phyloP scores from a whole-genome alignment of 2,888 invertebrate genomes.

The Drosophila falleni region DNA sequence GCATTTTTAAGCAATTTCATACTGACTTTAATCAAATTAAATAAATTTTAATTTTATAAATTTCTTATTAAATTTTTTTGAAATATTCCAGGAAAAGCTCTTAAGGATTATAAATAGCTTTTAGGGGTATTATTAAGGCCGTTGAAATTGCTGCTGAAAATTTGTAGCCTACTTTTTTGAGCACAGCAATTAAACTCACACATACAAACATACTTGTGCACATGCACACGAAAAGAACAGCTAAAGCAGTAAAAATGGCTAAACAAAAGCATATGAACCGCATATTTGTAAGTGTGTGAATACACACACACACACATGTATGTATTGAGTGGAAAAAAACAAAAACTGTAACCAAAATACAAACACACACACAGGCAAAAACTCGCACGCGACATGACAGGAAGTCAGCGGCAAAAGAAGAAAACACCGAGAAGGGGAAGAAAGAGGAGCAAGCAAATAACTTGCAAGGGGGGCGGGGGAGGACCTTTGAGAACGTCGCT shows the following conservation, averaged over 20 bases:
- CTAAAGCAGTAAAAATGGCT: slow-evolving; percentile 49
- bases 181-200: slow-evolving; percentile 55
- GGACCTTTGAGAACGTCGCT: slow-evolving; percentile 22
- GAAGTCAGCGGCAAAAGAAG: slow-evolving; percentile 33
- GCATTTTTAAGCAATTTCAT: too few relatives aligned
- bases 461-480: neutral
- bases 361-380: slow-evolving; percentile 41
- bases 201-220: slow-evolving; percentile 1
- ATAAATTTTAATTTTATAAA: too few relatives aligned
- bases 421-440: neutral
- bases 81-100: too few relatives aligned
- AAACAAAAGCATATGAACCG: slow-evolving; percentile 39
- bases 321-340: slow-evolving; percentile 19
- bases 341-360: slow-evolving; percentile 52
- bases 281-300: slow-evolving; percentile 6
- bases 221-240: slow-evolving; percentile 50
- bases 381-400: slow-evolving; percentile 60
- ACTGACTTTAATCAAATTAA: too few relatives aligned
- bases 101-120: slow-evolving; percentile 42
- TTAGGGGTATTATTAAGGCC: slow-evolving; percentile 25
- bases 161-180: slow-evolving; percentile 58
- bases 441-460: neutral
- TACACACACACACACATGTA: slow-evolving; percentile 8
- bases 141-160: slow-evolving; percentile 52
- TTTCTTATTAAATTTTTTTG: too few relatives aligned